These are phyloP conservation scores for Leptarthrus brevirostris DNA, from an alignment of 2,888 invertebrate genomes.

Conservation along the genomic window DNA sequence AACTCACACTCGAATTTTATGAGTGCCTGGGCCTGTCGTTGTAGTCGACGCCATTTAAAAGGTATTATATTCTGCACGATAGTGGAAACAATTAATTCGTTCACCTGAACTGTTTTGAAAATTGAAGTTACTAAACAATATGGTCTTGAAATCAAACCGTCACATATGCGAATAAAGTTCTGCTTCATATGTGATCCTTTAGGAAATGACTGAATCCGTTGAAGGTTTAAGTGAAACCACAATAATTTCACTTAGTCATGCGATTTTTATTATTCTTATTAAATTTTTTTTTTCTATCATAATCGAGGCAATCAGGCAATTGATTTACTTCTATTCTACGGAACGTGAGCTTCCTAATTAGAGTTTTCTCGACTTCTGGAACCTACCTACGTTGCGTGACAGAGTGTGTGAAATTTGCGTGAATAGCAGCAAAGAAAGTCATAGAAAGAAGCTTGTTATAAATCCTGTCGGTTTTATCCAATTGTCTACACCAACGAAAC, in stretches of 20 bases:
- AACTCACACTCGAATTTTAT: constrained; percentile 37
- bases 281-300: not conserved
- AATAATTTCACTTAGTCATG: constrained; percentile 15
- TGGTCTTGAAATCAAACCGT: too few species aligned
- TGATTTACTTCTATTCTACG: not conserved
- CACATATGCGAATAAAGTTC: constrained; percentile 3
- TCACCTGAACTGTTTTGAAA: constrained; percentile 2
- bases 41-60: not conserved
- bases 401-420: constrained; percentile 14
- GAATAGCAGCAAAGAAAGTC: not conserved
- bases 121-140: not conserved
- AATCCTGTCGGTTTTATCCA: not conserved
- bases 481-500: constrained; percentile 3
- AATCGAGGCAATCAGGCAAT: constrained; percentile 15
- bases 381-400: constrained; percentile 40
- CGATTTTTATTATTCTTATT: constrained; percentile 11
- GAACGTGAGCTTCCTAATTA: not conserved
- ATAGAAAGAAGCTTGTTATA: not conserved
- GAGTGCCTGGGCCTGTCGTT: not conserved
- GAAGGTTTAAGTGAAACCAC: not conserved
- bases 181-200: constrained; percentile 11
- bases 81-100: constrained; percentile 17
- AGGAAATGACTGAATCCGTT: not conserved
- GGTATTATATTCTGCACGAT: too few species aligned
- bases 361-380: too few species aligned